These are phyloP conservation scores for Amphiprion clarkii DNA, from an alignment of 2,797 vertebrate genomes.

Conservation along the genomic window DNA sequence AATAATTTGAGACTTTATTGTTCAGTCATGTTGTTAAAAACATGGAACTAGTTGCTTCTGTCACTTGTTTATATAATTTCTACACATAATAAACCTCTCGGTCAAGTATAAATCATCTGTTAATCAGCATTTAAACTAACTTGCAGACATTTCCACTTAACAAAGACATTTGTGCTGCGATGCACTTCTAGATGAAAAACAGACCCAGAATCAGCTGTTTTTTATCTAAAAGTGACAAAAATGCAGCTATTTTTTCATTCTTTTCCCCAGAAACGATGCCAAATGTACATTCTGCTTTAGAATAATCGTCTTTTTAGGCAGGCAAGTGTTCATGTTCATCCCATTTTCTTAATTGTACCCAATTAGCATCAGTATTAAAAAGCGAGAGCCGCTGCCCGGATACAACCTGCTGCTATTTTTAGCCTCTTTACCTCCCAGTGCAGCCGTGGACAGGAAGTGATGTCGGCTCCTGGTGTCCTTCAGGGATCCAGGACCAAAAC, in stretches of 20 bases:
- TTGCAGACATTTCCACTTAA: too few species aligned
- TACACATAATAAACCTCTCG: too few species aligned
- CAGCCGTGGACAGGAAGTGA: slow-evolving; percentile 24
- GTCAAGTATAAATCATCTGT: too few species aligned
- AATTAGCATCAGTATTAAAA: slow-evolving; percentile 11
- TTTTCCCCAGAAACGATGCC: neutral
- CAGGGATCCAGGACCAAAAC: neutral
- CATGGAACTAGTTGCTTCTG: too few species aligned
- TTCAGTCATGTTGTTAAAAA: too few species aligned
- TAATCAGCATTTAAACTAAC: too few species aligned
- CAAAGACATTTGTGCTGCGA: too few species aligned
- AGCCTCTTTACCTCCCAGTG: slow-evolving; percentile 13
- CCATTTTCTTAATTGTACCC: slow-evolving; percentile 1
- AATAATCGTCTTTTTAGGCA: neutral
- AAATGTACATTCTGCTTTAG: neutral
- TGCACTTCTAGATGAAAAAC: too few species aligned
- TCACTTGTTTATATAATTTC: too few species aligned
- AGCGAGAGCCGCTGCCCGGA: slow-evolving; percentile 41
- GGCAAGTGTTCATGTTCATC: too few species aligned
- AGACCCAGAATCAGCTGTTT: neutral
- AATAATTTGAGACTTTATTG: too few species aligned
- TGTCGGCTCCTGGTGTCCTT: slow-evolving; percentile 24
- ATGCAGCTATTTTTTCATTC: neutral
- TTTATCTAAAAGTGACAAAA: neutral
- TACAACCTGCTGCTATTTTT: slow-evolving; percentile 61